Evolutionary conservation across 2,113 vertebrate genomes (phyloP).

Genomic region (Otus sunia): DNA sequence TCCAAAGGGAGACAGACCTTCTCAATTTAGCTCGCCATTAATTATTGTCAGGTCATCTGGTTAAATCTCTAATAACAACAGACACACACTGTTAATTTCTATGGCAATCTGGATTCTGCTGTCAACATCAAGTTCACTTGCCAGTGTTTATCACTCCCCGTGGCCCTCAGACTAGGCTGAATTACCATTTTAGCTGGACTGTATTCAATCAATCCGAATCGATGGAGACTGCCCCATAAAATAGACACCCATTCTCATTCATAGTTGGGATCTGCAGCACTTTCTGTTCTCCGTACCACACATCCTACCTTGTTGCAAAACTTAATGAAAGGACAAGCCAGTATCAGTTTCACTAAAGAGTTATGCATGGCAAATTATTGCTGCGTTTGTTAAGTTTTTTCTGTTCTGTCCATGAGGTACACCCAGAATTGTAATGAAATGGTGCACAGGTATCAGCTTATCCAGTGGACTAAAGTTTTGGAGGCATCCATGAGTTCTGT

Average conservation of each 20-base stretch:
- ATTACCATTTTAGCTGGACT: background rate
- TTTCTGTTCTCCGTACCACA: background rate
- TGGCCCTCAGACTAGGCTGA: background rate
- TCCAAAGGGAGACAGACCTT: background rate
- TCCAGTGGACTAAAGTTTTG: background rate
- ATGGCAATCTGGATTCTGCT: constrained; percentile 24
- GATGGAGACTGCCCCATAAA: background rate
- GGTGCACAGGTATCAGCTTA: background rate
- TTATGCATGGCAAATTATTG: background rate
- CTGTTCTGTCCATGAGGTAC: background rate
- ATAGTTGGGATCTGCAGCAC: background rate
- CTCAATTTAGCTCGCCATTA: background rate
- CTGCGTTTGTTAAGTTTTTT: accelerated
- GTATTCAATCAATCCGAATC: background rate
- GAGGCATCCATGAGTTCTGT: background rate
- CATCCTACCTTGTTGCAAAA: background rate
- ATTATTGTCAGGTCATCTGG: constrained; percentile 9
- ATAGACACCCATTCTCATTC: background rate
- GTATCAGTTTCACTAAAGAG: background rate
- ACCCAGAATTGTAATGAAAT: background rate
- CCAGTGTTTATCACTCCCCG: background rate
- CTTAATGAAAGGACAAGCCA: background rate
- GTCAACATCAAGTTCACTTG: background rate
- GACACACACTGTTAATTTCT: constrained; percentile 23
- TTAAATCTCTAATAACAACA: background rate